phyloP scores from a whole-genome alignment of 2,797 vertebrate species.

The Parotocinclus haroldoi region DNA sequence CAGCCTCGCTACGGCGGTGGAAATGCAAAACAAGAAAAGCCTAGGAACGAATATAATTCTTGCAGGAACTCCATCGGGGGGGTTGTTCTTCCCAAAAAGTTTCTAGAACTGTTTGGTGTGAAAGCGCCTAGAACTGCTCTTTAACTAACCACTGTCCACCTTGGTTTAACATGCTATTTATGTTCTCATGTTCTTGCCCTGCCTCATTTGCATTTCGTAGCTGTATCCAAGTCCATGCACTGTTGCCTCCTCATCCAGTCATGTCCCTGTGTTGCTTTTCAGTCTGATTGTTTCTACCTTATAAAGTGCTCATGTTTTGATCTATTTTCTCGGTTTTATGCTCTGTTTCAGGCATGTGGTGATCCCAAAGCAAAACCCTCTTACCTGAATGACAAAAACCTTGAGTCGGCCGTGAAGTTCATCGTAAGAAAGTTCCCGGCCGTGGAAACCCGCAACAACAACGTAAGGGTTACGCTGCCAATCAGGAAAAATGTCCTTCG shows the following conservation, averaged over 20 bases:
- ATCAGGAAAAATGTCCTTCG: neutral
- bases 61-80: too few relatives aligned
- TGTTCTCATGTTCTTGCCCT: constrained; percentile 52
- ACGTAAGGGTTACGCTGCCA: constrained; percentile 74
- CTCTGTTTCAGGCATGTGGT: constrained; percentile 85
- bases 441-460: constrained; percentile 97
- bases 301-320: constrained; percentile 38
- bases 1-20: too few relatives aligned
- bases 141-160: too few relatives aligned
- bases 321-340: constrained; percentile 23
- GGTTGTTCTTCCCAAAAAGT: too few relatives aligned
- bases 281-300: neutral
- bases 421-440: constrained; percentile 98
- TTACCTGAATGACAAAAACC: constrained; percentile 97
- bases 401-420: constrained; percentile 98
- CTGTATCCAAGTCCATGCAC: constrained; percentile 75
- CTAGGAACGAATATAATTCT: too few relatives aligned
- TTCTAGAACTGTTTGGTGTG: too few relatives aligned
- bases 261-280: neutral
- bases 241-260: constrained; percentile 75
- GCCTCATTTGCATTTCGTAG: constrained; percentile 78
- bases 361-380: constrained; percentile 98
- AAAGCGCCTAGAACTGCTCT: too few relatives aligned
- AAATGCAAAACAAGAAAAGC: too few relatives aligned
- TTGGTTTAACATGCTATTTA: neutral